A percentile compares a stretch with the other conserved stretches of the same genome.
These are phyloP conservation scores for Dolichallabes microphthalmus DNA, from an alignment of 2,113 vertebrate species.

Conservation along the genomic window DNA sequence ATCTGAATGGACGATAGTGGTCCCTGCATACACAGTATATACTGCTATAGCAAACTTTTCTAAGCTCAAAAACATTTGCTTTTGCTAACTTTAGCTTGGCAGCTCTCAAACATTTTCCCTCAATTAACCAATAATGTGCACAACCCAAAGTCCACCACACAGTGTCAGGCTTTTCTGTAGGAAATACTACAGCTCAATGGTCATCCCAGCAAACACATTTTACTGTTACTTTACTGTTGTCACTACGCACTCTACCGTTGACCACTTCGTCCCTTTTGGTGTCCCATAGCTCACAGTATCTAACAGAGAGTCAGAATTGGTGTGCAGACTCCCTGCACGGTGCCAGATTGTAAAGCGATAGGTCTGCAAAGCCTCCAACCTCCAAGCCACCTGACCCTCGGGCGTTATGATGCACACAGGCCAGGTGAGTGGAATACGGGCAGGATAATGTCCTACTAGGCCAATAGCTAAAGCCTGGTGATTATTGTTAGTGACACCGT, in stretches of 20 bases:
- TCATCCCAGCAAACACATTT: too few species aligned
- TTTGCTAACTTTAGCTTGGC: not conserved
- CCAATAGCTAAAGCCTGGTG: not conserved
- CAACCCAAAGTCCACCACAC: not conserved
- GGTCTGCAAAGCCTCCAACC: conserved; percentile 15
- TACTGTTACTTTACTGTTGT: too few species aligned
- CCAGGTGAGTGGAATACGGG: conserved; percentile 10
- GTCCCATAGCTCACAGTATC: not conserved
- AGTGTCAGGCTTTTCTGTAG: not conserved
- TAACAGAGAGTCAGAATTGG: not conserved
- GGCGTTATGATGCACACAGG: not conserved
- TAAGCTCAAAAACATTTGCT: not conserved
- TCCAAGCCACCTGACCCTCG: conserved; percentile 23
- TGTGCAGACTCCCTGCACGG: conserved; percentile 2
- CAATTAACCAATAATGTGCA: not conserved
- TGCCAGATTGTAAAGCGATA: conserved; percentile 24
- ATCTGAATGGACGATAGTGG: not conserved
- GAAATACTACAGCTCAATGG: not conserved
- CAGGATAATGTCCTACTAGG: not conserved
- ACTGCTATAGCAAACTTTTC: not conserved
- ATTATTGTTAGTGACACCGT: not conserved
- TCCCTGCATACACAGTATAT: not conserved
- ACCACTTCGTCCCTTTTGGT: not conserved
- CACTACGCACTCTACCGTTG: not conserved
- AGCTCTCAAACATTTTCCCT: not conserved